Conservation (phyloP, 1,140 invertebrate species). For the Amyelois transitella region DNA sequence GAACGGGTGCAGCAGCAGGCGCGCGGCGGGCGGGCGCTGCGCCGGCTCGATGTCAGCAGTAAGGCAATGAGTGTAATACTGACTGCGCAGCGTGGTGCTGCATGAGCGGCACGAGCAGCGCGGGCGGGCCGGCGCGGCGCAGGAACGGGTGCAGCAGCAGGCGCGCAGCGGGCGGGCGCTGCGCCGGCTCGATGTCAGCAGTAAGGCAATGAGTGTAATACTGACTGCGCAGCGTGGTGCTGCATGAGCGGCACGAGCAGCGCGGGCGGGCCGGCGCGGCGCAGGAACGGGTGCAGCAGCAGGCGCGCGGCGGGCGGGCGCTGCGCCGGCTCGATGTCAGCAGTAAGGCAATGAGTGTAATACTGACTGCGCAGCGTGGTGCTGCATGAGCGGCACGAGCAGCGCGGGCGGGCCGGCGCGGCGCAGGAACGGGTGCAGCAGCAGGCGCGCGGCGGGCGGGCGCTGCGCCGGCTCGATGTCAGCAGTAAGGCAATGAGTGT, state of each 20-base stretch:
- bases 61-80: no score
- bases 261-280: conserved; percentile 92
- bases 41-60: no score
- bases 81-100: conserved; percentile 21
- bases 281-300: conserved; percentile 94
- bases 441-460: conserved; percentile 91
- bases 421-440: conserved; percentile 95
- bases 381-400: conserved; percentile 91
- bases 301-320: conserved; percentile 93
- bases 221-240: conserved; percentile 1
- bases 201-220: no score
- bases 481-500: no score
- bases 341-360: no score
- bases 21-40: conserved; percentile 91
- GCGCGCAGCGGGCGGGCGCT: conserved; percentile 92
- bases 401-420: conserved; percentile 93
- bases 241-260: conserved; percentile 93
- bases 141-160: conserved; percentile 96
- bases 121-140: conserved; percentile 92
- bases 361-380: background rate
- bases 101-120: conserved; percentile 94
- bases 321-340: conserved; percentile 95
- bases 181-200: conserved; percentile 93
- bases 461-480: conserved; percentile 93
- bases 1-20: conserved; percentile 95